Evolutionary conservation across 2,113 vertebrate species (phyloP).

Genomic region (Lycocorax pyrrhopterus): DNA sequence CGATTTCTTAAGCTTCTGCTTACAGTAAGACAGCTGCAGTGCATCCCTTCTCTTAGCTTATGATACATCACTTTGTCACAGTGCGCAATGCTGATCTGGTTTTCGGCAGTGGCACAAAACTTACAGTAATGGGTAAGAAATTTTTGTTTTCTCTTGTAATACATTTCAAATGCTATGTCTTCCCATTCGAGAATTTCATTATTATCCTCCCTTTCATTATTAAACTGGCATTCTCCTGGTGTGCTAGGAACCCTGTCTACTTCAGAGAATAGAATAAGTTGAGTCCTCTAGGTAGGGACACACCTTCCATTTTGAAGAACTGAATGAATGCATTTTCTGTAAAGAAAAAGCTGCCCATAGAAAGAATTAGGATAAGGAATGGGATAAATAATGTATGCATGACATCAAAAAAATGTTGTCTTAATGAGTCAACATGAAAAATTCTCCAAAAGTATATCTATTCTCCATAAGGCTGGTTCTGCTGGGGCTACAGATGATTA

Average conservation of each 20-base stretch:
- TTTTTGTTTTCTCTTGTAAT: neutral
- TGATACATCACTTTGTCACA: neutral
- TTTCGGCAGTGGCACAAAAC: slow-evolving; percentile 79
- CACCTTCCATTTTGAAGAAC: neutral
- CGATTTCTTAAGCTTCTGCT: neutral
- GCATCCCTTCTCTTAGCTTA: neutral
- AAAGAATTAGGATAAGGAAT: neutral
- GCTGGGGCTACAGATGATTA: neutral
- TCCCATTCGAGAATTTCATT: neutral
- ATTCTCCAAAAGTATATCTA: neutral
- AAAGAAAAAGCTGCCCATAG: neutral
- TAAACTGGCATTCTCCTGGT: neutral
- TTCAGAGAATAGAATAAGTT: slow-evolving; percentile 63
- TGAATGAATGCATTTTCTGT: neutral
- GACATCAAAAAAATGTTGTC: neutral
- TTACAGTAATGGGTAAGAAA: slow-evolving; percentile 78
- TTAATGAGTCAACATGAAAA: neutral
- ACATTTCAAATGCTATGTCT: neutral
- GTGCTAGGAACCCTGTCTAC: neutral
- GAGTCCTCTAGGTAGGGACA: slow-evolving; percentile 38
- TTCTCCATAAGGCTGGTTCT: neutral
- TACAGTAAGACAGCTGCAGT: neutral
- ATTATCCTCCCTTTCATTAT: neutral
- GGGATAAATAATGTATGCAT: neutral
- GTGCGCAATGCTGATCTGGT: neutral